Conservation (phyloP, 92 coral and sea anemone genomes). For the Paragorgia papillata region DNA sequence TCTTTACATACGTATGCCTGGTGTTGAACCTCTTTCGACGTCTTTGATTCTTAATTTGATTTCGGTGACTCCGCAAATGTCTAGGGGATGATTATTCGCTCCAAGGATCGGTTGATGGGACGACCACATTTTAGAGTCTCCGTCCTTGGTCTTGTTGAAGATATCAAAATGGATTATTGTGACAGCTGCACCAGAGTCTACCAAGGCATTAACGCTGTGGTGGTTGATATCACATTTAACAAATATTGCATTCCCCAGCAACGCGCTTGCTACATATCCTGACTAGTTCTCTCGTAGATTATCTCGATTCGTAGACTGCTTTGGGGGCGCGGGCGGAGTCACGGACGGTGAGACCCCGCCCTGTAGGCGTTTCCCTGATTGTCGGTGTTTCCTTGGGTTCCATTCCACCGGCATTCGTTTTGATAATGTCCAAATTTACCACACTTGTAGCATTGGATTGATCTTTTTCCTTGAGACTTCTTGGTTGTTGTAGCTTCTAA, state of each 20-base stretch:
- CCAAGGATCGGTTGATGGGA: conserved; percentile 5
- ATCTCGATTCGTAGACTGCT: not conserved
- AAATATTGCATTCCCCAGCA: conserved; percentile 12
- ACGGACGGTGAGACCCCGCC: not conserved
- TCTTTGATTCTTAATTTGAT: not conserved
- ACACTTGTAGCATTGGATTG: not conserved
- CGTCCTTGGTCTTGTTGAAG: not conserved
- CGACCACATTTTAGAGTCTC: not conserved
- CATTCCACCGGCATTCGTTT: not conserved
- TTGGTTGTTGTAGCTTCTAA: too few species aligned
- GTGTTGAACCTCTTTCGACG: not conserved
- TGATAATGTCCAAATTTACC: not conserved
- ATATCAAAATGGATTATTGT: conserved; percentile 1
- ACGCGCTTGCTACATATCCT: not conserved
- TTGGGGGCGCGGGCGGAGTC: conserved; percentile 9
- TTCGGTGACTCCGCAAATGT: conserved; percentile 3
- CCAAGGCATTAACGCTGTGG: not conserved
- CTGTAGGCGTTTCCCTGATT: conserved; percentile 22
- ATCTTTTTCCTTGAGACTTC: not conserved
- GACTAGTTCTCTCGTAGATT: too few species aligned
- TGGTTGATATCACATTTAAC: not conserved
- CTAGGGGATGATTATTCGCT: conserved; percentile 11
- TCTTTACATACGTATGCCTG: not conserved
- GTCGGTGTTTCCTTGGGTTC: not conserved
- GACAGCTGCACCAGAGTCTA: conserved; percentile 27